These are phyloP conservation scores for Linepithema humile DNA, from an alignment of 1,140 invertebrate species.

Conservation along the genomic window DNA sequence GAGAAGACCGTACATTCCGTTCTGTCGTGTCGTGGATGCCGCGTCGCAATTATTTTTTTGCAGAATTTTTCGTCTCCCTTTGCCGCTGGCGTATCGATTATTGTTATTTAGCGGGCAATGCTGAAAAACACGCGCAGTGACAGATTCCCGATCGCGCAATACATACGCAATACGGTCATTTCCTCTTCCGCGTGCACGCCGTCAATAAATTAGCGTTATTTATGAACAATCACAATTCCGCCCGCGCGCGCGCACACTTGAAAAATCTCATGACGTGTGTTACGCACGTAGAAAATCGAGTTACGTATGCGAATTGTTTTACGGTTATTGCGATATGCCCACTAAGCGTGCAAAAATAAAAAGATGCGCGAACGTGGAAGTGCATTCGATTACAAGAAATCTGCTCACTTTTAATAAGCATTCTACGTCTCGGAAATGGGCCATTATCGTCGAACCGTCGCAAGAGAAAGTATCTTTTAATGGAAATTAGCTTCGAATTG, in stretches of 20 bases:
- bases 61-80: not conserved
- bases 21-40: not conserved
- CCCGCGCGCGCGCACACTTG: not conserved
- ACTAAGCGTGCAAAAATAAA: not conserved
- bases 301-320: not conserved
- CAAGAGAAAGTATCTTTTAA: constrained; percentile 9
- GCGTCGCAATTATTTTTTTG: not conserved
- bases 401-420: not conserved
- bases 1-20: not conserved
- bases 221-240: not conserved
- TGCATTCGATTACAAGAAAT: constrained; percentile 15
- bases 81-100: constrained; percentile 25
- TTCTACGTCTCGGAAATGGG: not conserved
- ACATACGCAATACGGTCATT: not conserved
- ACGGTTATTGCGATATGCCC: not conserved
- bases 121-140: not conserved
- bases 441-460: not conserved
- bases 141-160: constrained; percentile 15
- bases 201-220: constrained; percentile 50
- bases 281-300: not conserved
- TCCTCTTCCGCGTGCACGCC: constrained; percentile 30
- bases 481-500: not conserved
- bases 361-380: not conserved
- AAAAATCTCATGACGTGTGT: not conserved
- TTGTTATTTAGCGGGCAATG: constrained; percentile 3